Evolutionary conservation across 1,140 invertebrate genomes (phyloP).

Genomic region (Lucilia cuprina): DNA sequence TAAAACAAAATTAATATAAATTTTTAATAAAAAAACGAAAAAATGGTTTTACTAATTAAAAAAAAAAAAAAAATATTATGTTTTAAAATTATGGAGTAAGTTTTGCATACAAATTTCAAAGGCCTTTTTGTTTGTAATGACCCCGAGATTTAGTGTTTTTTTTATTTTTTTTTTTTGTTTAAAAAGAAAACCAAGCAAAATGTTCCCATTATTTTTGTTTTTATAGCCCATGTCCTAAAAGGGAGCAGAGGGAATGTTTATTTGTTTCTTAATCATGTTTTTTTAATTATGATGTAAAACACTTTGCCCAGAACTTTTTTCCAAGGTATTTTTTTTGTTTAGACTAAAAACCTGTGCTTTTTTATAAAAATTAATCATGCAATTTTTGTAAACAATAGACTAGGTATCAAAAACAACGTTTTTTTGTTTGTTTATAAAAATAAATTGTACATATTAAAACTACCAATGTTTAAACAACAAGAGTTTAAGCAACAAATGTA

Average conservation of each 20-base stretch:
- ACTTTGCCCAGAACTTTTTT: conserved; percentile 24
- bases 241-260: not conserved
- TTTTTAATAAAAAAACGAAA: not conserved
- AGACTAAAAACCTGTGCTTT: not conserved
- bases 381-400: not conserved
- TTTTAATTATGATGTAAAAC: conserved; percentile 2
- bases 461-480: not conserved
- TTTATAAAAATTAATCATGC: not conserved
- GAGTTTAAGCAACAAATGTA: not conserved
- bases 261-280: not conserved
- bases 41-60: not conserved
- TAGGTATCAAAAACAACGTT: not conserved
- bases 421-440: not conserved
- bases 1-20: not conserved
- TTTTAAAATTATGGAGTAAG: not conserved
- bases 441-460: not conserved
- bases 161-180: not conserved
- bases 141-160: not conserved
- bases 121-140: no score
- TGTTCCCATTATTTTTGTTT: not conserved
- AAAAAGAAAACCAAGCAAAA: conserved; percentile 18
- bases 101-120: not conserved
- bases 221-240: not conserved
- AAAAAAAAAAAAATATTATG: not conserved
- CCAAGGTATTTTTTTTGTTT: not conserved